A percentile compares a stretch with the other conserved stretches of the same genome.
phyloP scores from a whole-genome alignment of 1,140 invertebrate species.

The Drosophila varians region DNA sequence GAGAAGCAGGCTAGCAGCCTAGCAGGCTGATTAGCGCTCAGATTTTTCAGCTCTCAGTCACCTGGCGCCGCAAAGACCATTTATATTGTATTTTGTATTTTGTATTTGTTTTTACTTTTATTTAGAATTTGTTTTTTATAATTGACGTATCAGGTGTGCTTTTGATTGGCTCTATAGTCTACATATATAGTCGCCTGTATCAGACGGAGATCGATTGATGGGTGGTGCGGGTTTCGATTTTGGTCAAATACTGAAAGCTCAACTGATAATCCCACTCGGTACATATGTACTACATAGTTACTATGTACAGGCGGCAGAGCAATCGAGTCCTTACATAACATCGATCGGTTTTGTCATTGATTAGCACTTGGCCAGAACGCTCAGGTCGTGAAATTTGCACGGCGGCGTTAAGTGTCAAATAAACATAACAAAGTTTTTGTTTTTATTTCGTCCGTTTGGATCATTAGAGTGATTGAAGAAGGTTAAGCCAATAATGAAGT shows the following conservation, averaged over 20 bases:
- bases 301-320: no score
- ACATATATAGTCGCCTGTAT: background rate
- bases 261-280: constrained; percentile 31
- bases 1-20: constrained; percentile 3
- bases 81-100: background rate
- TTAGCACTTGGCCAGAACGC: constrained; percentile 54
- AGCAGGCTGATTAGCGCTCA: constrained; percentile 36
- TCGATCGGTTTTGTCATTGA: constrained; percentile 61
- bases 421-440: no score
- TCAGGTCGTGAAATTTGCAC: constrained; percentile 28
- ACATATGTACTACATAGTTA: background rate
- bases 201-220: constrained; percentile 27
- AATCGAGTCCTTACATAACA: constrained; percentile 41
- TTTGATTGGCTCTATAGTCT: background rate
- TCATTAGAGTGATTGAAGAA: background rate
- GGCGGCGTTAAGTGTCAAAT: constrained; percentile 35
- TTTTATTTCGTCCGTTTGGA: constrained; percentile 5
- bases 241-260: constrained; percentile 23
- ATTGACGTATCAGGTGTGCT: constrained; percentile 43
- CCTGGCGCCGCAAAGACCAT: constrained; percentile 29
- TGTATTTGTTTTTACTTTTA: background rate
- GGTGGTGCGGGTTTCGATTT: constrained; percentile 3
- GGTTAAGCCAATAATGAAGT: background rate
- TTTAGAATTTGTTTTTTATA: background rate
- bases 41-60: constrained; percentile 39